Evolutionary conservation across 2,113 vertebrate genomes (phyloP), one percentile per base, ranked within the genome.

Genomic region (Oryzias curvinotus): DNA sequence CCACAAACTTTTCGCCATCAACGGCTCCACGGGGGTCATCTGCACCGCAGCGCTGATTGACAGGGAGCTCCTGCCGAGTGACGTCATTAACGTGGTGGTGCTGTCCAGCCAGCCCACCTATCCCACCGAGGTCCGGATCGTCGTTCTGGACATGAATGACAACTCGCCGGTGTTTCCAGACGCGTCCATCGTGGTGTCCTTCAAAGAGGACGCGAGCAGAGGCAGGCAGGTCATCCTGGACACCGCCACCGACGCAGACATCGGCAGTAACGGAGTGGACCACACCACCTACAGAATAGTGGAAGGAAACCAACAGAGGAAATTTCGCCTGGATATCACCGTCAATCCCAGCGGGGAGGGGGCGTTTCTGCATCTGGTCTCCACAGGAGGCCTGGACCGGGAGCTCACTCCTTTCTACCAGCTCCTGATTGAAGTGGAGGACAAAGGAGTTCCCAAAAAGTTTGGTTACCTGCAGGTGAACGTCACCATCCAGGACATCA

Each of bases 331-430:
- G 88, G 96, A 98, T 86, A 90, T 98, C 83, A 99, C 97, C 13
- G 93, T 98, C 62, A 98, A 98, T 70, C 97, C 97, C 1, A 97
- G 97, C n/a, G 97, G 97, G 0, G 95, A 98, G 90, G 96, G 97
- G 16, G 97, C 97, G 14, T 99, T 99, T 88, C 66, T 99, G 87
- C 97, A 99, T 65, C 90, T 99, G 5, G 97, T 98, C 26, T 96
- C 96, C 16, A 92, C 92, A 0, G 96, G 95, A 0, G 95, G 95
- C 21, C 81, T 99, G 90, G 96, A 99, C 87, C 91, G 96, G 45
- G 96, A 99, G 78, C 85, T 90, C 2, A 93, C 92, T 1, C 88
- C 95, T 3, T 89, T 91, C 57, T 99, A 98, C 83, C 96, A 95
- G 84, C 92, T 99, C 4, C 57, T 98, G 70, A 91, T 99, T 13